phyloP scores from a whole-genome alignment of 1,140 invertebrate species.

The Gonioctena quinquepunctata region DNA sequence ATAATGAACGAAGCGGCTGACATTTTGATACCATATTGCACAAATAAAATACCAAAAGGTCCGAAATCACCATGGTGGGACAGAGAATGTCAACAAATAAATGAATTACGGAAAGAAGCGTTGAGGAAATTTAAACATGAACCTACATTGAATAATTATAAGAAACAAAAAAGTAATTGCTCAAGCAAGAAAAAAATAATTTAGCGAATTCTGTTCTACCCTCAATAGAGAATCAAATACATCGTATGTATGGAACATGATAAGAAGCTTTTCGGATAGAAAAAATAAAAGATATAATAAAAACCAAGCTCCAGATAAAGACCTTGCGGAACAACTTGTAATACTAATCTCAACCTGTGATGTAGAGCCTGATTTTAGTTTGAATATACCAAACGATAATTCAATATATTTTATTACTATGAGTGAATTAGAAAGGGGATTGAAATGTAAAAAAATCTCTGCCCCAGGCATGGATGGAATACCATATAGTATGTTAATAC shows the following conservation, averaged over 20 bases:
- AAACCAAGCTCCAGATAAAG: too few relatives aligned
- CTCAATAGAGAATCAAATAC: neutral
- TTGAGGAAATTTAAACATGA: neutral
- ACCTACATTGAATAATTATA: neutral
- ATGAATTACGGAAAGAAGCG: too few relatives aligned
- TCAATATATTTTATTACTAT: neutral
- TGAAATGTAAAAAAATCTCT: conserved; percentile 4
- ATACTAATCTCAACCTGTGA: neutral
- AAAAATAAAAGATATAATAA: neutral
- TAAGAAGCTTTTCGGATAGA: neutral
- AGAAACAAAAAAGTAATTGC: neutral
- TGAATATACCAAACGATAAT: neutral
- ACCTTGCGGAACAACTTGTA: neutral
- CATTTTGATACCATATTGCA: too few relatives aligned
- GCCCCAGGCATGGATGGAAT: conserved; percentile 9
- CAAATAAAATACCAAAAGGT: too few relatives aligned
- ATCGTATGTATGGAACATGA: neutral
- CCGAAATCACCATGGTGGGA: too few relatives aligned
- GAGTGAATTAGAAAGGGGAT: neutral
- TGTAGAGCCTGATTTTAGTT: neutral
- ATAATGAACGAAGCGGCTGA: too few relatives aligned
- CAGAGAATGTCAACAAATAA: too few relatives aligned
- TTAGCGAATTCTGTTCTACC: neutral
- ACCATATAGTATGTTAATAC: neutral
- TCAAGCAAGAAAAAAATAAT: neutral